phyloP scores from a whole-genome alignment of 2,113 vertebrate species.

The Macquaria ambigua region DNA sequence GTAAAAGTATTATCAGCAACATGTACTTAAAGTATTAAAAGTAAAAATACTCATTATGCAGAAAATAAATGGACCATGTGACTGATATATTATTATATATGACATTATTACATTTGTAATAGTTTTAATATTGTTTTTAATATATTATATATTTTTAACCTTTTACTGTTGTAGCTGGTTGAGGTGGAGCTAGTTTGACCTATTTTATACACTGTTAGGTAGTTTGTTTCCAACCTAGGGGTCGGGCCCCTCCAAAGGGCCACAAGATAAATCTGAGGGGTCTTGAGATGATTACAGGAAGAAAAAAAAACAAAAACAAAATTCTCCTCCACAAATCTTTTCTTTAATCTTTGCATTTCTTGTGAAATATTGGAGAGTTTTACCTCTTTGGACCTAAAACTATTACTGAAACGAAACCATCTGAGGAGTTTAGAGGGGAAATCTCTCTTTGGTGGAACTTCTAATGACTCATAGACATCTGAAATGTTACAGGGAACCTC shows the following conservation, averaged over 20 bases:
- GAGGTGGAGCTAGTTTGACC: not conserved
- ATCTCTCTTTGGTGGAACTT: not conserved
- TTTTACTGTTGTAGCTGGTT: not conserved
- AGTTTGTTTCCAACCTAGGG: not conserved
- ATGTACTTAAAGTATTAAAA: not conserved
- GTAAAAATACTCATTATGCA: not conserved
- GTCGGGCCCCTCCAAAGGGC: not conserved
- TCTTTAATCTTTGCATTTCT: not conserved
- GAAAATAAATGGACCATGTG: not conserved
- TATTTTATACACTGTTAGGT: not conserved
- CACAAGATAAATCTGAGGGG: not conserved
- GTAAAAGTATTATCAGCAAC: not conserved
- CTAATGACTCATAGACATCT: not conserved
- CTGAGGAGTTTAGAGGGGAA: not conserved
- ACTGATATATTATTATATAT: too few relatives aligned
- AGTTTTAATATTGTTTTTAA: too few relatives aligned
- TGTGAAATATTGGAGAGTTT: not conserved
- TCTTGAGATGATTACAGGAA: not conserved
- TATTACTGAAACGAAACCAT: not conserved
- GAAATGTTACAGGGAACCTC: not conserved
- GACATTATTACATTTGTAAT: too few relatives aligned
- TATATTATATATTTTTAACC: too few relatives aligned
- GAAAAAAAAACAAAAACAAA: not conserved
- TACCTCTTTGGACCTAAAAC: not conserved
- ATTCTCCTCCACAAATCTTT: not conserved